Conservation (phyloP, 2,113 vertebrate genomes). For the Epinephelus moara region DNA sequence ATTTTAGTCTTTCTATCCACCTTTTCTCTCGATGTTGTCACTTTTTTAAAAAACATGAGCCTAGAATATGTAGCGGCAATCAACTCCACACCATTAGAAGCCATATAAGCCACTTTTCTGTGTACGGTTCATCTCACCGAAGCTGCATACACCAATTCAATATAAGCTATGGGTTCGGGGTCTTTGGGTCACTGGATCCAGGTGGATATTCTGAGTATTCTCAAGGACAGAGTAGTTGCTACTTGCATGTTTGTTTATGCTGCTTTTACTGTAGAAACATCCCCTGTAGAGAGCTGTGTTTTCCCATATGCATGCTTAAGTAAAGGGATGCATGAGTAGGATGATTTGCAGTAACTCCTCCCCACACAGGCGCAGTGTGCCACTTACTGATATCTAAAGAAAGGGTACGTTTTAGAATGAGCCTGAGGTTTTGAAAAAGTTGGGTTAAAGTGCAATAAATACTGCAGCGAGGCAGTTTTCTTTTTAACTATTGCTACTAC, state of each 20-base stretch:
- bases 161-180: constrained; percentile 63
- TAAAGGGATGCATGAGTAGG: constrained; percentile 53
- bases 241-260: constrained; percentile 73
- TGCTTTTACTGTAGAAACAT: constrained; percentile 49
- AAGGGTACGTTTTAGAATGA: constrained; percentile 14
- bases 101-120: constrained; percentile 4
- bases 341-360: constrained; percentile 27
- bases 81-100: background rate
- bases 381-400: background rate
- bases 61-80: background rate
- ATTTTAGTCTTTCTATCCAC: background rate
- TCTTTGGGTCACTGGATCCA: constrained; percentile 9
- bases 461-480: background rate
- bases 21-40: constrained; percentile 4
- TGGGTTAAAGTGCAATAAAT: constrained; percentile 2
- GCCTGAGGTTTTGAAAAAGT: background rate
- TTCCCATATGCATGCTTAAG: constrained; percentile 67
- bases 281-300: constrained; percentile 33
- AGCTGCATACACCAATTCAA: constrained; percentile 58
- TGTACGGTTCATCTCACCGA: constrained; percentile 43
- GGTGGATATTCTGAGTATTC: constrained; percentile 18
- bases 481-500: constrained; percentile 5
- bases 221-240: constrained; percentile 41
- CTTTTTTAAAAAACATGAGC: background rate
- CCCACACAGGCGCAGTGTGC: background rate